phyloP scores from a whole-genome alignment of 2,888 invertebrate species.

The Eubasilissa splendida region DNA sequence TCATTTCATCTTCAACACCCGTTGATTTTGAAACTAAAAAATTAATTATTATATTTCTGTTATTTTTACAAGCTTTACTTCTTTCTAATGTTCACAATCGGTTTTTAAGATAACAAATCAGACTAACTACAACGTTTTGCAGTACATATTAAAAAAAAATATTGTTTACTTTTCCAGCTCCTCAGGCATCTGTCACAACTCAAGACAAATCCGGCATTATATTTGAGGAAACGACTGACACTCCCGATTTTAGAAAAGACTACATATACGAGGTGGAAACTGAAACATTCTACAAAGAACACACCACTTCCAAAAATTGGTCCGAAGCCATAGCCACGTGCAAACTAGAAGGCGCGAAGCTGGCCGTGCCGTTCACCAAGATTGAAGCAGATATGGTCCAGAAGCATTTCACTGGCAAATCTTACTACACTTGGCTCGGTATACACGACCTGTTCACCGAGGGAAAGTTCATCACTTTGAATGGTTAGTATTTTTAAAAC shows the following conservation, averaged over 20 bases:
- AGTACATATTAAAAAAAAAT: no score
- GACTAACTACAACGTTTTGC: no score
- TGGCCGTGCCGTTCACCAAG: constrained; percentile 9
- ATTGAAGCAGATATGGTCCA: neutral
- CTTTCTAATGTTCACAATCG: no score
- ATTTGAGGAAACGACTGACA: no score
- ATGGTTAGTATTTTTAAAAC: neutral
- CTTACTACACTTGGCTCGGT: neutral
- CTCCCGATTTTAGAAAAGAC: neutral
- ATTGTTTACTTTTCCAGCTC: no score
- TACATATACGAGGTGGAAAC: neutral
- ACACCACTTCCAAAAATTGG: neutral
- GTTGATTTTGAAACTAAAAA: no score
- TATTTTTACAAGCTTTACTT: no score
- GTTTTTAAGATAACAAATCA: no score
- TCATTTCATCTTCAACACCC: no score
- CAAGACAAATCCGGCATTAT: no score
- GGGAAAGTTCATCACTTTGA: neutral
- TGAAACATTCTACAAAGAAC: constrained; percentile 3
- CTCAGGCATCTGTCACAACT: no score
- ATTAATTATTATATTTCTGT: no score
- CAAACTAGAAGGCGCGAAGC: neutral
- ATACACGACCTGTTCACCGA: neutral
- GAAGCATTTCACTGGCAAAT: neutral
- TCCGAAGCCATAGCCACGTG: neutral